Conservation (phyloP, 2,797 vertebrate genomes). For the Falco columbarius region DNA sequence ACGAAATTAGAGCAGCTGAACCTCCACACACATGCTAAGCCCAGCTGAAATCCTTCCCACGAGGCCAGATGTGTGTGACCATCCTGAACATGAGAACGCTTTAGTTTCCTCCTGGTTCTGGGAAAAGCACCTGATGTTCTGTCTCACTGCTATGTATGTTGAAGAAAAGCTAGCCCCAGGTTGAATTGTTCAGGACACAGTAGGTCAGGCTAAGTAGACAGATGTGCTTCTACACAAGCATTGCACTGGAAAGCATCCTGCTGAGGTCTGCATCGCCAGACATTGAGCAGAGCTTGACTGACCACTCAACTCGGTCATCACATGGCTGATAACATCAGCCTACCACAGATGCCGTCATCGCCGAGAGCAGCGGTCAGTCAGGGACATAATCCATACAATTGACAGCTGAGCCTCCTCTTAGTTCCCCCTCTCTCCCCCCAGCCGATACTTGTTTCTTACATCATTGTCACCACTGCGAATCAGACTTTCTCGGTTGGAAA, state of each 20-base stretch:
- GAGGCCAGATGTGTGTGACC: background rate
- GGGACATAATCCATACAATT: background rate
- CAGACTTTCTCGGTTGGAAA: conserved; percentile 79
- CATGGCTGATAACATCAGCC: background rate
- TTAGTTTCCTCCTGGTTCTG: background rate
- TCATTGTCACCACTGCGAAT: conserved; percentile 51
- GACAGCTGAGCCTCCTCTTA: background rate
- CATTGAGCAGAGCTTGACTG: background rate
- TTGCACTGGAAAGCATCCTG: background rate
- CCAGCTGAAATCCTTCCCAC: background rate
- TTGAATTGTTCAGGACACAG: background rate
- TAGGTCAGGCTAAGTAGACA: background rate
- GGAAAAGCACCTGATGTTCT: background rate
- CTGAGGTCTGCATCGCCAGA: background rate
- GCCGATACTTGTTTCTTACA: background rate
- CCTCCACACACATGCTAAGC: background rate
- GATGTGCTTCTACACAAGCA: background rate
- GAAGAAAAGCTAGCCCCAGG: background rate
- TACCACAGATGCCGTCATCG: background rate
- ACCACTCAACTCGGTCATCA: background rate
- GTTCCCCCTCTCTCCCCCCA: background rate
- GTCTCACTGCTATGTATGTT: rapidly evolving
- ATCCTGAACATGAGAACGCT: background rate
- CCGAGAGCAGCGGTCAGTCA: background rate
- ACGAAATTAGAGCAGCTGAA: background rate